Evolutionary conservation across 53 echinoderm and acorn worm genomes (phyloP), one percentile per base, ranked within the genome.

Genomic region (Hippasteria phrygiana): DNA sequence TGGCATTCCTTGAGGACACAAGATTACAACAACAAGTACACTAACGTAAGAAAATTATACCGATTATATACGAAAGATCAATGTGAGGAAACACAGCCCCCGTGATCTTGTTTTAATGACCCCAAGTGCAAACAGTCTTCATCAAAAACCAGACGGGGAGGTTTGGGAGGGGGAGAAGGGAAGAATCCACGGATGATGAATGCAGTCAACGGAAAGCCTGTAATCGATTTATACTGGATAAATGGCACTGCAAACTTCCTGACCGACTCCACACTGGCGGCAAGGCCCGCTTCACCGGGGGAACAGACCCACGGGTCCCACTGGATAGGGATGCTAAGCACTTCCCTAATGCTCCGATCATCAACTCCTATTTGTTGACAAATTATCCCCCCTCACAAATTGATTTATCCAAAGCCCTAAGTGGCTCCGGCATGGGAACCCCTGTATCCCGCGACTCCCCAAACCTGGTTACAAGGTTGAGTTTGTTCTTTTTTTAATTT

Each of bases 231-330:
- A 82, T 82, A 63, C 64, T 43, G 82, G 82, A 82, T 82, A 65
- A 82, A 82, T 82, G 82, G 82, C 82, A 82, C 29, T 20, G 82
- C 82, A 82, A 65, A 82, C 82, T 65, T 82, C 82, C 82, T 64
- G 22, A 29, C 34, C 45, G 82, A 63, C 82, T 65, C 64, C 29
- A 43, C 42, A 18, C 34, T 65, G 82, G 82, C 82, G 66, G 45
- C 43, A 29, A 20, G 55, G 2, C 5, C 14, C 18, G 16, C 78
- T 59, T 8, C 20, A 55, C n/a, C 17, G 22, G 17, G 38, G 9
- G 36, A 79, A 79, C 26, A 37, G 74, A 74, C 82, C 82, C 43
- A 24, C 40, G 2, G 3, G 4, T 40, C 56, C 55, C 36, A 56
- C 0, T 12, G 31, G 0, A n/a, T 16, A 22, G 54, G 64, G 42